A percentile compares a stretch with the other conserved stretches of the same genome.
Conservation (phyloP, 1,140 invertebrate species). For the Parasteatoda tepidariorum region DNA sequence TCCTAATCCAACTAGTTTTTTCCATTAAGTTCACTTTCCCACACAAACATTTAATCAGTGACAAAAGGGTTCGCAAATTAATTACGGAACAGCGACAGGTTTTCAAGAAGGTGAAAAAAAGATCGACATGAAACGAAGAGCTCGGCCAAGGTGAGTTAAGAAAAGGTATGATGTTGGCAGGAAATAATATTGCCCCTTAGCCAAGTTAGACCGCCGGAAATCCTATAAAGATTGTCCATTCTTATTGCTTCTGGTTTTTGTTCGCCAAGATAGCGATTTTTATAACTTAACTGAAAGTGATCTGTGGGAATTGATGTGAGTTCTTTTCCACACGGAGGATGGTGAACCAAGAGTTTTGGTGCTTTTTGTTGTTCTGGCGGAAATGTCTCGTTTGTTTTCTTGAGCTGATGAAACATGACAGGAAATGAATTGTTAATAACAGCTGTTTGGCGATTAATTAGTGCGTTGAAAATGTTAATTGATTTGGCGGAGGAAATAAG, state of each 20-base stretch:
- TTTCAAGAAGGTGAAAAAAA: not conserved
- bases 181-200: constrained; percentile 24
- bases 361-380: constrained; percentile 23
- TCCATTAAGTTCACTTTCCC: not conserved
- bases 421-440: not conserved
- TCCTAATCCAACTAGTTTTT: too few relatives aligned
- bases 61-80: not conserved
- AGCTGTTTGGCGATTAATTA: too few relatives aligned
- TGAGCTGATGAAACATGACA: not conserved
- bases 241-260: not conserved
- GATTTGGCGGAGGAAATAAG: too few relatives aligned
- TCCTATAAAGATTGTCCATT: not conserved
- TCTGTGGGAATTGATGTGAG: constrained; percentile 11
- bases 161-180: constrained; percentile 2
- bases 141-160: constrained; percentile 11
- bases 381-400: not conserved
- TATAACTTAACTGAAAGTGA: too few relatives aligned
- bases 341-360: not conserved
- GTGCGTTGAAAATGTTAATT: too few relatives aligned
- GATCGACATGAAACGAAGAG: not conserved
- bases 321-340: constrained; percentile 14
- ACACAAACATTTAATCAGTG: not conserved
- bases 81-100: not conserved
- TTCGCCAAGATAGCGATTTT: not conserved
- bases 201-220: constrained; percentile 13